phyloP scores from a whole-genome alignment of 2,888 invertebrate genomes.

The Synergus itoensis region DNA sequence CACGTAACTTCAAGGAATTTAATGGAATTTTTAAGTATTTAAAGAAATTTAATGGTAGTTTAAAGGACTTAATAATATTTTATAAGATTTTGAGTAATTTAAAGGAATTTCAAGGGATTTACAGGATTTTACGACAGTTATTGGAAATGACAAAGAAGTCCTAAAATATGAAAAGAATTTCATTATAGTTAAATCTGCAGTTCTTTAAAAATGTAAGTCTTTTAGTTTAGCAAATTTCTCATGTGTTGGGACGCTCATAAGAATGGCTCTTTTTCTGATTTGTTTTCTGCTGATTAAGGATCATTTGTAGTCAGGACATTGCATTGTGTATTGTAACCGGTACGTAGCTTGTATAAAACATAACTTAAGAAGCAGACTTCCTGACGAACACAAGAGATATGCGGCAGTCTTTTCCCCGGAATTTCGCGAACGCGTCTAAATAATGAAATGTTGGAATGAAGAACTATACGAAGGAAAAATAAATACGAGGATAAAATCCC shows the following conservation, averaged over 20 bases:
- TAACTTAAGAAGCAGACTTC: slow-evolving; percentile 26
- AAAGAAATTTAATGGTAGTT: no score
- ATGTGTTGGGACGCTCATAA: background rate
- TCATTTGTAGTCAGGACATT: slow-evolving; percentile 17
- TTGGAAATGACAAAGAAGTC: no score
- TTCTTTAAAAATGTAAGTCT: background rate
- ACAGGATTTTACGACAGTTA: no score
- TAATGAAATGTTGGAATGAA: slow-evolving; percentile 48
- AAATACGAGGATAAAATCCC: background rate
- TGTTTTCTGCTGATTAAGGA: slow-evolving; percentile 15
- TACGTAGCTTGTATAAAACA: slow-evolving; percentile 15
- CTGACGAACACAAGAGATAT: slow-evolving; percentile 47
- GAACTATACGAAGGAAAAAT: slow-evolving; percentile 23
- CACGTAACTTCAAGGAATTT: no score
- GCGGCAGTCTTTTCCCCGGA: slow-evolving; percentile 49
- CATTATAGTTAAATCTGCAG: no score
- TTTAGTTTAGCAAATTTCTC: background rate
- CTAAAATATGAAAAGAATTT: no score
- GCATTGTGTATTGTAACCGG: slow-evolving; percentile 2
- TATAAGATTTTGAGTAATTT: no score
- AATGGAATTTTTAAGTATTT: no score
- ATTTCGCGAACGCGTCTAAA: slow-evolving; percentile 53
- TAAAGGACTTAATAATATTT: no score
- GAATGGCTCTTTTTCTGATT: slow-evolving; percentile 1
- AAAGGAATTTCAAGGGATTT: no score